Evolutionary conservation across 64 coral and sea anemone species (phyloP).

Genomic region (Dendronephthya gigantea): DNA sequence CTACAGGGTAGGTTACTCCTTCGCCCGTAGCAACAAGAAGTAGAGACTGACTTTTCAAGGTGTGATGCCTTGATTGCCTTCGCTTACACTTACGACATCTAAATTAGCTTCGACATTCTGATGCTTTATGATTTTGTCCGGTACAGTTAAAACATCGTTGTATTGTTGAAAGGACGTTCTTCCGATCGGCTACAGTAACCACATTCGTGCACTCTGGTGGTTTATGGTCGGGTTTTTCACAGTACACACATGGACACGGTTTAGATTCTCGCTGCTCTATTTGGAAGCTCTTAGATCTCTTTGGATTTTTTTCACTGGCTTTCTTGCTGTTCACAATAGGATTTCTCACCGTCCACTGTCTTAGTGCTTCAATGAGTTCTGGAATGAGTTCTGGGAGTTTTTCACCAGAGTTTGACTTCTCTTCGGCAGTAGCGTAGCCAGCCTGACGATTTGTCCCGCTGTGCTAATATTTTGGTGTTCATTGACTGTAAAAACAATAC

Average conservation of each 20-base stretch:
- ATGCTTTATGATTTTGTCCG: not conserved
- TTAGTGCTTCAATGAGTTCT: too few species aligned
- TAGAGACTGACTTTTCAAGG: not conserved
- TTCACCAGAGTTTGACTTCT: too few species aligned
- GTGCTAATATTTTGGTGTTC: too few species aligned
- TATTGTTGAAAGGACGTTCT: not conserved
- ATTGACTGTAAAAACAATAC: too few species aligned
- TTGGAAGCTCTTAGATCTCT: not conserved
- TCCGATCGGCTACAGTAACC: not conserved
- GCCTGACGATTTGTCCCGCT: too few species aligned
- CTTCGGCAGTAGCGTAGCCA: too few species aligned
- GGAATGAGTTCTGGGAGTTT: too few species aligned
- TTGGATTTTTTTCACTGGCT: too few species aligned
- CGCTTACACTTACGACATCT: not conserved
- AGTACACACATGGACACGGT: not conserved
- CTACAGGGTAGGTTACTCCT: too few species aligned
- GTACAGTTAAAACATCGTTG: slow-evolving; percentile 11
- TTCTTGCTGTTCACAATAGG: too few species aligned
- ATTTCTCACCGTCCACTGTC: too few species aligned
- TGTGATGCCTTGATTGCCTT: not conserved
- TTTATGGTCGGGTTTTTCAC: not conserved
- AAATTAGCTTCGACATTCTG: not conserved
- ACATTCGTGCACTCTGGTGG: not conserved
- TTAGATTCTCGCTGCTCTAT: not conserved
- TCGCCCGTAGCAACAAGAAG: too few species aligned